These are phyloP conservation scores for Orussus abietinus DNA, from an alignment of 1,140 invertebrate genomes.

Conservation along the genomic window DNA sequence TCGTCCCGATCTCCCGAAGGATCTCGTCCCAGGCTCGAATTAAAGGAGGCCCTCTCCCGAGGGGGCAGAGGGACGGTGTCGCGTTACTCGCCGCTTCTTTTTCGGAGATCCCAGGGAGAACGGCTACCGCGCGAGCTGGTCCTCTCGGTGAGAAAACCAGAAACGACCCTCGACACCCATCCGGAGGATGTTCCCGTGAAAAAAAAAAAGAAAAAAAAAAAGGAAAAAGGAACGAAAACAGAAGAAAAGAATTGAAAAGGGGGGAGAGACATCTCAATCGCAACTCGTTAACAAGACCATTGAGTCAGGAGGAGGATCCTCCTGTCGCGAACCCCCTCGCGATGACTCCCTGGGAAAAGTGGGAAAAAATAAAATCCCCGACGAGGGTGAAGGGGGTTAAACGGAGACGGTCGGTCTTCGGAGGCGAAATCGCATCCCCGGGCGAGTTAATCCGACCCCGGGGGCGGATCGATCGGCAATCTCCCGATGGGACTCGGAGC, in stretches of 20 bases:
- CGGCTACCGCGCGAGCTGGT: too few species aligned
- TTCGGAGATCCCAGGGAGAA: not conserved
- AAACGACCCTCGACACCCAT: too few species aligned
- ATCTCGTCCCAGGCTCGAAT: slow-evolving; percentile 11
- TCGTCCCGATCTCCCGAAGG: not conserved
- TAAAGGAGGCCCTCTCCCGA: slow-evolving; percentile 15
- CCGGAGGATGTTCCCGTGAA: not conserved
- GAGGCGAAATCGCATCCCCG: slow-evolving; percentile 13
- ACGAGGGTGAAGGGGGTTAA: too few species aligned
- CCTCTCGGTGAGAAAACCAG: not conserved
- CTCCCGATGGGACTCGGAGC: too few species aligned
- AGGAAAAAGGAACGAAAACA: not conserved
- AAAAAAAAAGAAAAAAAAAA: slow-evolving; percentile 1
- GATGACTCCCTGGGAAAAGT: too few species aligned
- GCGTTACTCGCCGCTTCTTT: slow-evolving; percentile 1
- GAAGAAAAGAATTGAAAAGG: slow-evolving; percentile 4
- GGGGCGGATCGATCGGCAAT: too few species aligned
- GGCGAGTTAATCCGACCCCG: slow-evolving; percentile 23
- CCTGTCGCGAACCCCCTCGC: too few species aligned
- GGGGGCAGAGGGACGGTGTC: slow-evolving; percentile 1
- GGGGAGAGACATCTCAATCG: slow-evolving; percentile 18
- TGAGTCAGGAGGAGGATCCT: too few species aligned
- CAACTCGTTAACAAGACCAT: slow-evolving; percentile 27
- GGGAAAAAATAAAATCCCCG: too few species aligned
- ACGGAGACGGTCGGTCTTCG: too few species aligned